Percentiles rank a stretch among this genome's conserved stretches.
Conservation (phyloP, 2,113 vertebrate genomes). For the Epinephelus fuscoguttatus region DNA sequence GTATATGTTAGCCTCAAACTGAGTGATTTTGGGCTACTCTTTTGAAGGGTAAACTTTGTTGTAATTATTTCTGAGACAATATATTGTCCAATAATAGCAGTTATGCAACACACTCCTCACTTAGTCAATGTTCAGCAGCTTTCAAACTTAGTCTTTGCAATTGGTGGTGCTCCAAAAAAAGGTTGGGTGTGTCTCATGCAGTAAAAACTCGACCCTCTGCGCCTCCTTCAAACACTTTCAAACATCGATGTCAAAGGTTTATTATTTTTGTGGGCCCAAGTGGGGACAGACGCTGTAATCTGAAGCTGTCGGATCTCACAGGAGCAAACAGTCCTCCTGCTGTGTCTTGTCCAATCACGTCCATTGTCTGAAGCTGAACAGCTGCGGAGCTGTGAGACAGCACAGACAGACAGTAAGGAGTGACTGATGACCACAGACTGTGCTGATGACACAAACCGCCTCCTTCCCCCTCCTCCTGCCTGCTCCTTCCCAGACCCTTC, state of each 20-base stretch:
- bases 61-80: background rate
- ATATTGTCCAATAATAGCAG: too few relatives aligned
- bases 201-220: background rate
- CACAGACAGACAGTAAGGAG: slow-evolving; percentile 10
- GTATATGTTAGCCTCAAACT: too few relatives aligned
- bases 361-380: slow-evolving; percentile 57
- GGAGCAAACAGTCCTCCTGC: slow-evolving; percentile 34
- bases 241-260: background rate
- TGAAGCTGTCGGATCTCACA: slow-evolving; percentile 35
- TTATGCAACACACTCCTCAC: too few relatives aligned
- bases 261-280: background rate
- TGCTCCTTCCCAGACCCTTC: background rate
- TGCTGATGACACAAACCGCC: slow-evolving; percentile 22
- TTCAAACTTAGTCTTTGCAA: background rate
- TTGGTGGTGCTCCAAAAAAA: background rate
- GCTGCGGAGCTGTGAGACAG: slow-evolving; percentile 63
- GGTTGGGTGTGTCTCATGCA: background rate
- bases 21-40: too few relatives aligned
- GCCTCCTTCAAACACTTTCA: background rate
- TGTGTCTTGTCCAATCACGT: slow-evolving; percentile 47
- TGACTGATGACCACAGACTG: slow-evolving; percentile 56
- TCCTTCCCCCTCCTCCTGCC: background rate
- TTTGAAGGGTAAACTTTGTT: too few relatives aligned
- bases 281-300: background rate
- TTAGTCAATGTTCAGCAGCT: background rate